Evolutionary conservation across 2,113 vertebrate genomes (phyloP), one percentile per base, ranked within the genome.

Genomic region (Caranx ignobilis): DNA sequence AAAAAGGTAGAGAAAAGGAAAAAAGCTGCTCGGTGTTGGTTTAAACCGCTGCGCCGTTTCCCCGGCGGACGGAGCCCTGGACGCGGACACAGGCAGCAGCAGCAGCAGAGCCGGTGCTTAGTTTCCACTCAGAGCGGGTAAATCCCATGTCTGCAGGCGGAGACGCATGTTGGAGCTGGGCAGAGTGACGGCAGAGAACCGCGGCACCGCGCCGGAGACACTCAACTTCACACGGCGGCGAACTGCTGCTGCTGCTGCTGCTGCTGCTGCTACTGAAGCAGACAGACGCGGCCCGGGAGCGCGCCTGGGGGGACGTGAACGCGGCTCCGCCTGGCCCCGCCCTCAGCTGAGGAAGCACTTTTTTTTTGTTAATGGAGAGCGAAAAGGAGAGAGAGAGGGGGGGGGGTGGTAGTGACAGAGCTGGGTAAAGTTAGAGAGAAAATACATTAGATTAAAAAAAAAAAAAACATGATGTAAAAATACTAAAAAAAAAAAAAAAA

Each of bases 81-180:
- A 61, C 19, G 10, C 80, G 79, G 79, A 54, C 80, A 39, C 60
- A 54, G 19, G 78, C 71, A 31, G 75, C 85, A 21, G 78, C 71
- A 31, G 75, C 85, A 47, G 74, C 75, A 26, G 64, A 71, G 81
- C 69, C 77, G 50, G 45, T 9, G 66, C 11, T 71, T 5, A 75
- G 65, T 60, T 2, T 61, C 61, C 79, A 1, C 59, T 10, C 77
- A 2, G 32, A n/a, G 77, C 79, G 3, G 63, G n/a, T 43, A 4
- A 7, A 37, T 52, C 76, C 87, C 88, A 88, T 85, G 75, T 77
- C 77, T 56, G 66, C 84, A 8, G 56, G 56, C 59, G 62, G 63
- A 55, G 34, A 72, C 57, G 56, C 87, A 77, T 77, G 70, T 41
- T 11, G 41, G 74, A 43, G 71, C 50, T 1, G 47, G 3, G 2